Conservation (phyloP, 2,888 invertebrate species). For the Melitaea athalia region DNA sequence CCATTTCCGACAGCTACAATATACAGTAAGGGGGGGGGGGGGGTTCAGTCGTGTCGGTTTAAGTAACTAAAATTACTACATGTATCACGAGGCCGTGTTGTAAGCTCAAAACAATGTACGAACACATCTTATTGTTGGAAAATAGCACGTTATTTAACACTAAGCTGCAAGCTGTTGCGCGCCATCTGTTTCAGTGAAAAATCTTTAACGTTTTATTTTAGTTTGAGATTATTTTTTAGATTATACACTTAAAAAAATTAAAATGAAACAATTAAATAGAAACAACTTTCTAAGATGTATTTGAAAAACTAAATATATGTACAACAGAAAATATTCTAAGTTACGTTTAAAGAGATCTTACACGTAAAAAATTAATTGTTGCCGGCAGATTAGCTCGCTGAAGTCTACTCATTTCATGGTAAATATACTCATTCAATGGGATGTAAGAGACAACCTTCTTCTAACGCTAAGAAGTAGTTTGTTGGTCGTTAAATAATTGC, state of each 20-base stretch:
- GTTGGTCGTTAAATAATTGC: no score
- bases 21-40: slow-evolving; percentile 11
- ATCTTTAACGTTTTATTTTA: slow-evolving; percentile 28
- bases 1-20: background rate
- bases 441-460: no score
- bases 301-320: no score
- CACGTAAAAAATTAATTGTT: no score
- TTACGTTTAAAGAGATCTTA: no score
- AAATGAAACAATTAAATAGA: no score
- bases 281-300: no score
- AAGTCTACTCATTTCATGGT: no score
- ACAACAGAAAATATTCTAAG: no score
- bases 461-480: no score
- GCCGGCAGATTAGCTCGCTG: no score
- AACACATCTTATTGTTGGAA: slow-evolving; percentile 32
- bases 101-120: slow-evolving; percentile 33
- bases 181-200: slow-evolving; percentile 32
- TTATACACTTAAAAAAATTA: background rate
- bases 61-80: slow-evolving; percentile 29
- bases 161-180: slow-evolving; percentile 35
- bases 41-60: slow-evolving; percentile 12
- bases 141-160: slow-evolving; percentile 35
- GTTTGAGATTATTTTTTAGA: background rate
- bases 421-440: no score
- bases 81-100: slow-evolving; percentile 31